These are phyloP conservation scores for Zophobas atratus DNA, from an alignment of 1,140 invertebrate genomes.

Conservation along the genomic window DNA sequence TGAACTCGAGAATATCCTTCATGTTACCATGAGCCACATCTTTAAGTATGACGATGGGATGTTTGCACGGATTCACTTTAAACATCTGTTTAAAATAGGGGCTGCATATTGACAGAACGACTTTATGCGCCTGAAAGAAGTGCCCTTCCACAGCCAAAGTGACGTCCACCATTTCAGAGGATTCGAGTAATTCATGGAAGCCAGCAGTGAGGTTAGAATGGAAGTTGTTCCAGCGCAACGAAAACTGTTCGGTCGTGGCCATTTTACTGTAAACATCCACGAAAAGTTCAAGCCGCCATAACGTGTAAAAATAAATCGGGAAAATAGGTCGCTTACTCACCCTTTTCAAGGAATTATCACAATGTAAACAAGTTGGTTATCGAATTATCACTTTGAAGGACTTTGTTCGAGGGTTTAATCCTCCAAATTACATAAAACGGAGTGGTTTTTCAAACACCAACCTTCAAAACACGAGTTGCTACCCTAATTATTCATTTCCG, in stretches of 20 bases:
- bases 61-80: slow-evolving; percentile 69
- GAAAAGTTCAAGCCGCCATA: slow-evolving; percentile 32
- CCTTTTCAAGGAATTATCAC: slow-evolving; percentile 19
- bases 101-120: slow-evolving; percentile 81
- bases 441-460: neutral
- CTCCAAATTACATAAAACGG: slow-evolving; percentile 57
- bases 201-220: slow-evolving; percentile 76
- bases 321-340: slow-evolving; percentile 45
- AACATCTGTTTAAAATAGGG: slow-evolving; percentile 83
- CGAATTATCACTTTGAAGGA: neutral
- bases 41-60: slow-evolving; percentile 83
- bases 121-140: slow-evolving; percentile 80
- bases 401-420: neutral
- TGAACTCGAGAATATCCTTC: slow-evolving; percentile 85
- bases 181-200: slow-evolving; percentile 75
- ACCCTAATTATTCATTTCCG: slow-evolving; percentile 66
- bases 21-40: slow-evolving; percentile 85
- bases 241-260: slow-evolving; percentile 72
- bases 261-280: slow-evolving; percentile 55
- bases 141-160: slow-evolving; percentile 81
- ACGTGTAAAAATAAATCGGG: slow-evolving; percentile 19
- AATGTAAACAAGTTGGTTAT: slow-evolving; percentile 3
- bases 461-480: slow-evolving; percentile 53
- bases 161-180: slow-evolving; percentile 80
- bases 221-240: slow-evolving; percentile 79